A percentile compares a stretch with the other conserved stretches of the same genome.
phyloP scores from a whole-genome alignment of 2,888 invertebrate species.

The Aporophyla lueneburgensis region DNA sequence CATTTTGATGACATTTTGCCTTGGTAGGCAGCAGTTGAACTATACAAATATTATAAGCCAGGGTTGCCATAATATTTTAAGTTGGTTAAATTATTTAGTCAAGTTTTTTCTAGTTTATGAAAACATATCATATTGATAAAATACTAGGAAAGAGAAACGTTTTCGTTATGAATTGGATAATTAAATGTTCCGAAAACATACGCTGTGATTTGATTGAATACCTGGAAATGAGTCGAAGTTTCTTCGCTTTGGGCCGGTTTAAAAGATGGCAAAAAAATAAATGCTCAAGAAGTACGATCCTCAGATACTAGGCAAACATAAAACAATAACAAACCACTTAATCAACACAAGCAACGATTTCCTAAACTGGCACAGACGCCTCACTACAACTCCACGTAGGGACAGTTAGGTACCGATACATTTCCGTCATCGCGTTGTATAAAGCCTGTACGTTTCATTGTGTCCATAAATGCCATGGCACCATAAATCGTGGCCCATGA shows the following conservation, averaged over 20 bases:
- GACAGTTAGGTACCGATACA: constrained; percentile 16
- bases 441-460: constrained; percentile 69
- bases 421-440: constrained; percentile 68
- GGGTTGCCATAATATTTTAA: not conserved
- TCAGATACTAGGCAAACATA: constrained; percentile 10
- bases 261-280: not conserved
- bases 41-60: not conserved
- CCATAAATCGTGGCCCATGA: constrained; percentile 84
- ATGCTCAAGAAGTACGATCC: not conserved
- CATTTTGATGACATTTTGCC: constrained; percentile 43
- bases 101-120: not conserved
- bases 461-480: constrained; percentile 86
- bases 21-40: not conserved
- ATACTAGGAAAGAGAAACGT: not conserved
- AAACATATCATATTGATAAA: too few species aligned
- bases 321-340: not conserved
- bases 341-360: constrained; percentile 1
- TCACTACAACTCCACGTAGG: not conserved
- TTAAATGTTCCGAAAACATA: not conserved
- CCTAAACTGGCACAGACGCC: constrained; percentile 5
- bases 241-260: not conserved
- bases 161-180: not conserved
- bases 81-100: not conserved
- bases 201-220: not conserved
- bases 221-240: not conserved